Base-by-base conservation (phyloP, 2,888 invertebrate species). In the Lymantria monacha region DNA sequence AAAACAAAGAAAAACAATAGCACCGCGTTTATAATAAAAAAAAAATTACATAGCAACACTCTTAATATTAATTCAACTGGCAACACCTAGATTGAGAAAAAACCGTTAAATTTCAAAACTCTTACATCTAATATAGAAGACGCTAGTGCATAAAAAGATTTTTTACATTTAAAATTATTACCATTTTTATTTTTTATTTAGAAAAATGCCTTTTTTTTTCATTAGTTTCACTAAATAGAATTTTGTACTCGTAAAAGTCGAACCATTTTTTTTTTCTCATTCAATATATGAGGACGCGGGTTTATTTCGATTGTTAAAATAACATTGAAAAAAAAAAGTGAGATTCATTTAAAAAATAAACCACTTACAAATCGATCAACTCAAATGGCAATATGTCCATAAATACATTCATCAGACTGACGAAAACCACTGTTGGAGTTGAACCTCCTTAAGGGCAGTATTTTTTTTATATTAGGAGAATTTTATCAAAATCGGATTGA, bases 221-320 rank as follows among this genome's bases (percentile, higher is more conserved):
- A 63, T 63, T 61, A 62, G 66, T 59, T 69, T 66, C 58, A 71
- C 57, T 66, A 74, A 72, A 77, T 82, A 77, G 63, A 87, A 53
- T 88, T 89, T 89, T 89, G 88, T 89, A 89, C 88, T 89, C 78
- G 81, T 81, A 81, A 80, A 76, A 81, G 81, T 82, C 84, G 69
- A 82, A 80, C 76, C 74, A 49, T 60, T 48, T 46, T 59, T 52
- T 60, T 48, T 46, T 59, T 52, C 51, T 43, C 53, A 33, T 54
- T 55, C 61, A 63, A 61, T 61, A 61, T 61, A 47, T 8, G 41
- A 14, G 41, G 41, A 14, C 41, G 41, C 9, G 9, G 14, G 41
- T 13, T 41, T 41, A 38, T 38, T 38, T 8, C 22, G 22, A 22
- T 22, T 22, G 22, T 22, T 22, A 22, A 22, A n/a, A n/a, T n/a